Evolutionary conservation across 2,888 invertebrate species (phyloP).

Genomic region (Drosophila colorata): DNA sequence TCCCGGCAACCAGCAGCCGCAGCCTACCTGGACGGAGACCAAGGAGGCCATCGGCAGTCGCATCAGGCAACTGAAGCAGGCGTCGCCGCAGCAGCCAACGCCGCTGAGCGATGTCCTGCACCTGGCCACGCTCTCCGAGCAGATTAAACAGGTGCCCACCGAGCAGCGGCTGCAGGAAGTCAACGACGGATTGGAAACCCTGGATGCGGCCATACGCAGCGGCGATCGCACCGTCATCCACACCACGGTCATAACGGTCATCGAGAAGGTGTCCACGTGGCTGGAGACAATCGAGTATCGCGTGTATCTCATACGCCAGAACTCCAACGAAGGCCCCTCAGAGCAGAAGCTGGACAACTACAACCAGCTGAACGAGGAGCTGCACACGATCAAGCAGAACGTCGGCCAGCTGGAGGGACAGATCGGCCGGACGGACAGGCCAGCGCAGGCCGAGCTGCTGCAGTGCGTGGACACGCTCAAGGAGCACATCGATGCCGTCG

Average conservation of each 20-base stretch:
- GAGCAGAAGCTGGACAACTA: slow-evolving; percentile 88
- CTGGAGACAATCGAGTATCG: slow-evolving; percentile 93
- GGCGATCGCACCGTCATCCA: slow-evolving; percentile 88
- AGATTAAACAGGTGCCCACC: slow-evolving; percentile 86
- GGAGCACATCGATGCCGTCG: slow-evolving; percentile 90
- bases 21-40: slow-evolving; percentile 86
- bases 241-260: slow-evolving; percentile 90
- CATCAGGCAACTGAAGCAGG: slow-evolving; percentile 86
- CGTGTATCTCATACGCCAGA: slow-evolving; percentile 88
- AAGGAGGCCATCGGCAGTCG: slow-evolving; percentile 86
- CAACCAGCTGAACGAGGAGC: slow-evolving; percentile 88
- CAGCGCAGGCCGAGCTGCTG: slow-evolving; percentile 85
- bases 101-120: slow-evolving; percentile 88
- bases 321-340: slow-evolving; percentile 87
- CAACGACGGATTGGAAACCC: slow-evolving; percentile 84
- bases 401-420: slow-evolving; percentile 88
- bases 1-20: slow-evolving; percentile 65
- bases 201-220: slow-evolving; percentile 86
- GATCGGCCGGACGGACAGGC: slow-evolving; percentile 85
- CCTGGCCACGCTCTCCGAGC: slow-evolving; percentile 87
- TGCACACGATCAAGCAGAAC: slow-evolving; percentile 89
- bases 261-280: slow-evolving; percentile 94
- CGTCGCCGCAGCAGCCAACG: slow-evolving; percentile 85
- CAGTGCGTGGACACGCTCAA: slow-evolving; percentile 88
- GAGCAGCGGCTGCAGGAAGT: slow-evolving; percentile 87